Evolutionary conservation across 2,113 vertebrate species (phyloP), one percentile per base, ranked within the genome.

Genomic region (Platycercus adscitus): DNA sequence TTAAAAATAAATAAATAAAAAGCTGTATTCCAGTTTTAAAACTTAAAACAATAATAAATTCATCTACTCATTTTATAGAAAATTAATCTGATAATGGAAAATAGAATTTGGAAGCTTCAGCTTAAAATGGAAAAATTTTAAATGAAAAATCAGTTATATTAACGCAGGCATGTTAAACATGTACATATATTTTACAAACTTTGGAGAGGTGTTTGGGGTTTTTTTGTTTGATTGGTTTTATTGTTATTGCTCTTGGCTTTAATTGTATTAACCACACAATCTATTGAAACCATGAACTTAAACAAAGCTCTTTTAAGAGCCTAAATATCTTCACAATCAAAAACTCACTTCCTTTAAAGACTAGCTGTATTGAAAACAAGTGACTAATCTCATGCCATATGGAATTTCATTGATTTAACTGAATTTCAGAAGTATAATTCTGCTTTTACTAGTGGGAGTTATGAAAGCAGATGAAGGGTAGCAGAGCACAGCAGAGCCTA

Each of bases 391-490:
- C 49, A 60, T 33, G 41, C 76, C 76, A 93, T 75, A 93, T 50
- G 81, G 83, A 95, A 91, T 95, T 88, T 52, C 69, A 88, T 61
- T 70, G 84, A 90, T 75, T 83, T 64, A 63, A 91, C 6, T 31
- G 63, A 90, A 82, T 60, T 96, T 87, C 86, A 86, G 82, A 66
- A 56, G 39, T 12, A 29, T 28, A 58, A 84, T 86, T 73, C 85
- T 81, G 84, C 72, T 58, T 91, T 95, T 78, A 61, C 95, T 85
- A 50, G 81, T 88, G 90, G 95, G 93, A 95, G 83, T 37, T 93
- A 84, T 68, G 81, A 96, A 96, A 93, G 81, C 81, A 96, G 95
- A 86, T 68, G 87, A 95, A 93, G 93, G 68, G 86, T 68, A 87
- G 88, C 92, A 91, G 92, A 97, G 91, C 82, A 65, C 75, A 91